Conservation (phyloP, 2,113 vertebrate genomes). For the Marcusenius ussheri region DNA sequence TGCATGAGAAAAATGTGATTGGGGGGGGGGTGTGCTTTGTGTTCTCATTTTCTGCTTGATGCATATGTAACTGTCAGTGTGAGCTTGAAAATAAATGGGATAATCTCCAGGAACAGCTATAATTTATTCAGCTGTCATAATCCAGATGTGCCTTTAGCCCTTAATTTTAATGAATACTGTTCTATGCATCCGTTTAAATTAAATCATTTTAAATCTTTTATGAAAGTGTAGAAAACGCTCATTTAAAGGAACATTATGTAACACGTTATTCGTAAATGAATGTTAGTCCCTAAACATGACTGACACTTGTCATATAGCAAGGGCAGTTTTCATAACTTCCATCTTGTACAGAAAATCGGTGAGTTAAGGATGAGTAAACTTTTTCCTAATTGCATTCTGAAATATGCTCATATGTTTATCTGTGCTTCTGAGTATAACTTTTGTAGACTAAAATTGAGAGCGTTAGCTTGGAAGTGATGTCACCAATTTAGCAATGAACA, state of each 20-base stretch:
- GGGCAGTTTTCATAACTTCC: not conserved
- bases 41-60: slow-evolving; percentile 20
- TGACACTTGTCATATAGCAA: not conserved
- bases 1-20: not conserved
- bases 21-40: slow-evolving; percentile 10
- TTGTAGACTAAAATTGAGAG: not conserved
- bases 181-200: not conserved
- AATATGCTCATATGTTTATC: not conserved
- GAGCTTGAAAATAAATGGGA: not conserved
- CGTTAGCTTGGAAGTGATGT: not conserved
- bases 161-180: not conserved
- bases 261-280: not conserved
- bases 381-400: not conserved
- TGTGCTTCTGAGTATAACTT: not conserved
- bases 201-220: not conserved
- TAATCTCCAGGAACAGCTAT: not conserved
- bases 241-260: not conserved
- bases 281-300: not conserved
- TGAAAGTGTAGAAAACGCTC: not conserved
- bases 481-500: not conserved
- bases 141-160: not conserved
- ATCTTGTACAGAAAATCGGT: not conserved
- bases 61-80: not conserved
- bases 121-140: not conserved
- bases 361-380: not conserved